These are phyloP conservation scores for Odontamblyopus rebecca DNA, from an alignment of 2,797 vertebrate species.

Conservation along the genomic window DNA sequence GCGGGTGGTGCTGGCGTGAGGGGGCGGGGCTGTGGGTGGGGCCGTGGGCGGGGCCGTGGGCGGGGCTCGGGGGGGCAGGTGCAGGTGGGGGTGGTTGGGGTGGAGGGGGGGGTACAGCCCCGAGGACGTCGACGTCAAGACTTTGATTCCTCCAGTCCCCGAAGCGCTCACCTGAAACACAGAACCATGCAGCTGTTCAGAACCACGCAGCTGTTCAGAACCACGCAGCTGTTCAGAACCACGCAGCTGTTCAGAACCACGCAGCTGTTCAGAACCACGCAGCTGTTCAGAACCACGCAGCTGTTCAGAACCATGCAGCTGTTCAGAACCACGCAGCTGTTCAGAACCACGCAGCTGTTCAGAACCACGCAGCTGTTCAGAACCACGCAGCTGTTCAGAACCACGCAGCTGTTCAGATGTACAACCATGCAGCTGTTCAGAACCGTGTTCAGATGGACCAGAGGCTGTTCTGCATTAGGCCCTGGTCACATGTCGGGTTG, in stretches of 20 bases:
- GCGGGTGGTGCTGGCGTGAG: conserved; percentile 53
- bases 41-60: conserved; percentile 31
- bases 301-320: neutral
- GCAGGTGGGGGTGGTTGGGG: conserved; percentile 30
- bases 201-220: neutral
- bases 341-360: neutral
- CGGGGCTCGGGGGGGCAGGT: neutral
- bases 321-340: neutral
- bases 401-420: neutral
- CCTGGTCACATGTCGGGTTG: too few relatives aligned
- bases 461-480: too few relatives aligned
- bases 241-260: neutral
- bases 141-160: conserved; percentile 64
- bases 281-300: neutral
- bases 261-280: neutral
- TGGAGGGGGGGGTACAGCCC: conserved; percentile 43
- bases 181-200: neutral
- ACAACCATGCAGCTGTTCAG: neutral
- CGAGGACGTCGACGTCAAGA: conserved; percentile 67
- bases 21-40: conserved; percentile 25
- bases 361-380: neutral
- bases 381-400: neutral
- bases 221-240: neutral
- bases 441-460: too few relatives aligned
- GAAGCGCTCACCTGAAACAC: conserved; percentile 48